A percentile compares a stretch with the other conserved stretches of the same genome.
Conservation (phyloP, 2,797 vertebrate species). For the Tenualosa ilisha region DNA sequence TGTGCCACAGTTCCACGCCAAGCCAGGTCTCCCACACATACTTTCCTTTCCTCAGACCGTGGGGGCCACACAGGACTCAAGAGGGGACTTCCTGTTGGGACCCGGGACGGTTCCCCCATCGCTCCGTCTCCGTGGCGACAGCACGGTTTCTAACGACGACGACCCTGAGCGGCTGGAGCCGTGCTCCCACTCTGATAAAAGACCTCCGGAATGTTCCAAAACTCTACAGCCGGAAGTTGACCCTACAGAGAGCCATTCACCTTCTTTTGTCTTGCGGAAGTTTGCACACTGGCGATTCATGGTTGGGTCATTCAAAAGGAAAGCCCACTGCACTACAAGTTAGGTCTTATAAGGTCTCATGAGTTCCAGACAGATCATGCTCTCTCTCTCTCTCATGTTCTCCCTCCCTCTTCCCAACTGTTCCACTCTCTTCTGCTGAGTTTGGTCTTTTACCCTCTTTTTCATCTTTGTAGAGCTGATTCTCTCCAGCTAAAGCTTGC, state of each 20-base stretch:
- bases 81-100: neutral
- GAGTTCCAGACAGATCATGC: neutral
- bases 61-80: neutral
- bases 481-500: no score
- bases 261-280: neutral
- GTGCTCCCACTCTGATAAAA: neutral
- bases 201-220: neutral
- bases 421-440: neutral
- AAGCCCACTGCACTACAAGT: constrained; percentile 45
- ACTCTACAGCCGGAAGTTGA: neutral
- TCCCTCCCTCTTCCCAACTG: neutral
- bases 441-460: no score
- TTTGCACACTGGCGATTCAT: neutral
- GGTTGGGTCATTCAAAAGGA: neutral
- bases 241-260: neutral
- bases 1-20: neutral
- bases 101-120: neutral
- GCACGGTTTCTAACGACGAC: neutral
- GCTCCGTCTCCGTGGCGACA: neutral
- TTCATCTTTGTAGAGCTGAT: no score
- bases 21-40: neutral
- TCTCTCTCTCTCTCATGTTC: neutral
- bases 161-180: neutral
- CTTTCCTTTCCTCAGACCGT: neutral
- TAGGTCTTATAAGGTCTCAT: constrained; percentile 40